Base-by-base conservation (phyloP, 2,113 vertebrate genomes). In the Equus quagga region DNA sequence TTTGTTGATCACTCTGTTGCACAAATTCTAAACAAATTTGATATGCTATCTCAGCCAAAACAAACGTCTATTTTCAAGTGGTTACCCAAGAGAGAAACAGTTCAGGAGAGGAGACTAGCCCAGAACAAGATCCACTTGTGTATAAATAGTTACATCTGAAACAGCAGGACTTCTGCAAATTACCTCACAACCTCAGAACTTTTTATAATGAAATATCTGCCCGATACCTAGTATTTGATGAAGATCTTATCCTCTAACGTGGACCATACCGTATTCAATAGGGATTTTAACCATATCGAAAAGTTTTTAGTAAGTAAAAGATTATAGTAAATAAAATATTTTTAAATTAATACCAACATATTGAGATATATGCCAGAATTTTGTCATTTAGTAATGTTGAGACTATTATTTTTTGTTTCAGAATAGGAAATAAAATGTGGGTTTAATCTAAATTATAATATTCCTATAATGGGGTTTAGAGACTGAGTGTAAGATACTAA, bases 201-300 rank as follows among this genome's bases (percentile, higher is more conserved):
- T 97, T 98, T 97, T 96, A 60, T 70, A 94, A 97, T 97, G 98
- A 99, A 98, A 98, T 98, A 99, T 98, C 98, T 99, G 98, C 97
- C 97, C 98, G 98, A 98, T 99, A 98, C 98, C 98, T 98, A 96
- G 60, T 97, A 92, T 97, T 98, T 98, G 46, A 97, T 97, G 98
- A 97, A 73, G 97, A 95, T 98, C 97, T 97, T 98, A 96, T 98
- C 96, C 87, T 95, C 95, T 95, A 98, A 97, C 97, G 97, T 97
- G 28, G 91, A 97, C 97, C 98, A 95, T 98, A 96, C 96, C 96
- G 78, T 91, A 96, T 97, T 98, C 98, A 99, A 98, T 72, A 85
- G 11, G 93, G 97, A 98, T 98, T 98, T 98, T 98, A 98, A 98
- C 97, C 98, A 97, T 97, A 98, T 98, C 97, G 98, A 98, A 99